Evolutionary conservation across 1,140 invertebrate genomes (phyloP).

Genomic region (Nebria ingens): DNA sequence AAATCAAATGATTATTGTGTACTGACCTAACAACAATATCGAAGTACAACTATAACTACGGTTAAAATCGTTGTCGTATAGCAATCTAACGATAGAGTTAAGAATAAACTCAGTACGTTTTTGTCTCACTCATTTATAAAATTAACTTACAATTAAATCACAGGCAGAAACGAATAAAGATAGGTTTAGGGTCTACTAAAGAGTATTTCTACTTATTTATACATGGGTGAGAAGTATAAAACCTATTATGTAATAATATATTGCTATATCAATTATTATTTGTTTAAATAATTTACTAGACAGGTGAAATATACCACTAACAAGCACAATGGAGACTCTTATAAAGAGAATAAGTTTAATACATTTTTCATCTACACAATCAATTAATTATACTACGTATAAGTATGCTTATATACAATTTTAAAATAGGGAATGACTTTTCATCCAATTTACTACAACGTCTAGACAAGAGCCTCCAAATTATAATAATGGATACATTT

Average conservation of each 20-base stretch:
- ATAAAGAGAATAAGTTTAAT: background rate
- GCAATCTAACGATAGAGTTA: background rate
- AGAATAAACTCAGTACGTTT: conserved; percentile 4
- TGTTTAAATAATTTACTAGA: background rate
- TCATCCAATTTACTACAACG: no score
- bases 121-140: conserved; percentile 6
- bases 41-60: background rate
- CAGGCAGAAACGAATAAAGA: background rate
- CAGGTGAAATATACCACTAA: background rate
- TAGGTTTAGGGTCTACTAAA: background rate
- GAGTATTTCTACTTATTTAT: background rate
- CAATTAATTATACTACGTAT: no score
- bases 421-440: no score
- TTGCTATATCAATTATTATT: conserved; percentile 2
- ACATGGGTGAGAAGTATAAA: conserved; percentile 5
- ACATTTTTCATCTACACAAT: background rate
- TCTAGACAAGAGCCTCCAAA: background rate
- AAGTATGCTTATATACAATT: no score
- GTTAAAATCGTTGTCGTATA: conserved; percentile 8
- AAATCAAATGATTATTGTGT: background rate
- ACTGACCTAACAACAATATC: background rate
- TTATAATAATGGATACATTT: background rate
- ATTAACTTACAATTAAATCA: conserved; percentile 8
- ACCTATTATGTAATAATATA: background rate
- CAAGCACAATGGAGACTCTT: background rate